Evolutionary conservation across 2,888 invertebrate genomes (phyloP).

Genomic region (Ochropleura plecta): DNA sequence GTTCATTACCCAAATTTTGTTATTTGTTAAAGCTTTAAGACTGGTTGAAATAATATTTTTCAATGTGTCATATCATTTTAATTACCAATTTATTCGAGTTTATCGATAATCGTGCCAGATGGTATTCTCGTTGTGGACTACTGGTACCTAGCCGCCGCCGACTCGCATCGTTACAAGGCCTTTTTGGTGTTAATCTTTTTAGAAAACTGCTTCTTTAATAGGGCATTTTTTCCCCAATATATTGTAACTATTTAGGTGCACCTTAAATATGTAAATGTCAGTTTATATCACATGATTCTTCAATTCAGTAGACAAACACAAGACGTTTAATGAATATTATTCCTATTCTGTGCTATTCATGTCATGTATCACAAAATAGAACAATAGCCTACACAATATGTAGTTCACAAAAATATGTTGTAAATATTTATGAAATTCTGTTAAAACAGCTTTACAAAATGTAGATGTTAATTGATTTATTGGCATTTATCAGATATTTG

Average conservation of each 20-base stretch:
- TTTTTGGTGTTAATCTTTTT: conserved; percentile 54
- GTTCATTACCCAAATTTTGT: conserved; percentile 50
- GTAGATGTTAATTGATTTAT: conserved; percentile 55
- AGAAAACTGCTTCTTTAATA: conserved; percentile 56
- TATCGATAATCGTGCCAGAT: conserved; percentile 70
- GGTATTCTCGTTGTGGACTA: conserved; percentile 77
- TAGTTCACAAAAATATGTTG: conserved; percentile 68
- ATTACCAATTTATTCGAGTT: conserved; percentile 51
- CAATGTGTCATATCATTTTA: conserved; percentile 65
- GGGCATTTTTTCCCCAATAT: conserved; percentile 58
- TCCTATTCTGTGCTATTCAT: conserved; percentile 27
- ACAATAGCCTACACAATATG: conserved; percentile 47
- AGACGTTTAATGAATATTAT: conserved; percentile 11
- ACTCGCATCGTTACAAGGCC: conserved; percentile 67
- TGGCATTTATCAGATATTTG: conserved; percentile 52
- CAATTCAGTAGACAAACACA: conserved; percentile 39
- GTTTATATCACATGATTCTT: conserved; percentile 48
- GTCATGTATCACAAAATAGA: conserved; percentile 33
- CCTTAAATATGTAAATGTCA: conserved; percentile 50
- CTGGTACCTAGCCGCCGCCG: conserved; percentile 77
- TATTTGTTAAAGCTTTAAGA: conserved; percentile 61
- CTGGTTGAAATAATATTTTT: conserved; percentile 56
- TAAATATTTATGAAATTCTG: conserved; percentile 54
- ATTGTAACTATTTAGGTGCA: conserved; percentile 62
- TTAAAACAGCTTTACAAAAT: conserved; percentile 28